These are phyloP conservation scores for Antechinus flavipes DNA, from an alignment of 2,113 vertebrate species.

Conservation along the genomic window DNA sequence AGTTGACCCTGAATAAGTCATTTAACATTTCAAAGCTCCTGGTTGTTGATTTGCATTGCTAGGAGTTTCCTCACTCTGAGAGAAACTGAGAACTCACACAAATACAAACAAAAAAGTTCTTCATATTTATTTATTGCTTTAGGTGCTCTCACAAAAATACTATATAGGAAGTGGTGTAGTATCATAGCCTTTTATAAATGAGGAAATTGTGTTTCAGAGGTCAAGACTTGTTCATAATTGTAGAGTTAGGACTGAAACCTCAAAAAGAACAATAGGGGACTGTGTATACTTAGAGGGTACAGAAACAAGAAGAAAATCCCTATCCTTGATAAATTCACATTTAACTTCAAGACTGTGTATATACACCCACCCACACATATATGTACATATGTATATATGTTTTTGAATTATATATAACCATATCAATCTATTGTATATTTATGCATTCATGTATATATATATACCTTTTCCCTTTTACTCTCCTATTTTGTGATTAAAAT, in stretches of 20 bases:
- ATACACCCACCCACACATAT: too few relatives aligned
- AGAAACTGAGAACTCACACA: not conserved
- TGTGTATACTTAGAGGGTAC: not conserved
- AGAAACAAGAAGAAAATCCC: not conserved
- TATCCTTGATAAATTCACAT: not conserved
- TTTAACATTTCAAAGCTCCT: not conserved
- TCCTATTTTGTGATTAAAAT: not conserved
- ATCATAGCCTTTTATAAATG: not conserved
- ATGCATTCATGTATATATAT: too few relatives aligned
- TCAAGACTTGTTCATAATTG: not conserved
- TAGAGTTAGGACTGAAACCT: not conserved
- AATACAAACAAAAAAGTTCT: not conserved
- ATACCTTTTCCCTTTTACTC: too few relatives aligned
- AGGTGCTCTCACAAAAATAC: not conserved
- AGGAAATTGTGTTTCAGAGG: not conserved
- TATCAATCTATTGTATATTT: too few relatives aligned
- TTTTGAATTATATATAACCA: too few relatives aligned
- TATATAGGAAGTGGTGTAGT: not conserved
- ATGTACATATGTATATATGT: too few relatives aligned
- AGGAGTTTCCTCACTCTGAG: not conserved
- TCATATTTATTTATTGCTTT: not conserved
- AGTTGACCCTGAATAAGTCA: not conserved
- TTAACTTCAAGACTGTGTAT: not conserved
- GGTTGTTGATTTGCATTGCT: not conserved
- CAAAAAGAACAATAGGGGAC: not conserved